Evolutionary conservation across 2,797 vertebrate species (phyloP), one percentile per base, ranked within the genome.

Genomic region (Typhlichthys eigenmanni): DNA sequence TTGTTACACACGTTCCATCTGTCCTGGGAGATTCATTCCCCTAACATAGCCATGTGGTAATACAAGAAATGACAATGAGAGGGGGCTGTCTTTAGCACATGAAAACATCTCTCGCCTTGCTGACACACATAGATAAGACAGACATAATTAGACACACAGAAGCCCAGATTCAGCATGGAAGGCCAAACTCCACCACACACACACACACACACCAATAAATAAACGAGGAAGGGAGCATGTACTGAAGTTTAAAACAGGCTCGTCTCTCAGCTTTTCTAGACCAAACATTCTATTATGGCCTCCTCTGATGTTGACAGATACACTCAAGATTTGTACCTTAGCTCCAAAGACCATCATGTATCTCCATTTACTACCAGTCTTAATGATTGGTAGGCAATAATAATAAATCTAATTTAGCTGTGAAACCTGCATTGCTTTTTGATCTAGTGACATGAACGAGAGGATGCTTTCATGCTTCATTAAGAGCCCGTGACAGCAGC

Each of bases 391-490:
- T 57, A 49, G 64, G 60, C 54, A 68, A 74, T 71, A 74, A 71
- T 55, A 79, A 76, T 77, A 65, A 67, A 80, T 71, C 66, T 10
- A 58, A n/a, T 68, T 14, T 45, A 14, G 3, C 38, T 49, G 17
- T 49, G 29, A 16, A 5, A 4, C 19, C 17, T 16, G 8, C 9
- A 59, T 56, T 62, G 64, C 48, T 66, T 71, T 72, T 38, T 38
- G 77, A 84, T 69, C 60, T 11, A 65, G 68, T 68, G 72, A 54
- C 53, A 54, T 6, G 32, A 66, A 70, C 69, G 7, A 52, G 66
- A 73, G 61, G 66, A 69, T 80, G 70, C 69, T 75, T 84, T 38
- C 86, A 85, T 86, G 85, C 87, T 84, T 88, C 66, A 53, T 78
- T 85, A 79, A 11, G 67, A 64, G 78, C 78, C 19, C 62, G 53